These are phyloP conservation scores for Vanacampus margaritifer DNA, from an alignment of 2,113 vertebrate genomes.

Conservation along the genomic window DNA sequence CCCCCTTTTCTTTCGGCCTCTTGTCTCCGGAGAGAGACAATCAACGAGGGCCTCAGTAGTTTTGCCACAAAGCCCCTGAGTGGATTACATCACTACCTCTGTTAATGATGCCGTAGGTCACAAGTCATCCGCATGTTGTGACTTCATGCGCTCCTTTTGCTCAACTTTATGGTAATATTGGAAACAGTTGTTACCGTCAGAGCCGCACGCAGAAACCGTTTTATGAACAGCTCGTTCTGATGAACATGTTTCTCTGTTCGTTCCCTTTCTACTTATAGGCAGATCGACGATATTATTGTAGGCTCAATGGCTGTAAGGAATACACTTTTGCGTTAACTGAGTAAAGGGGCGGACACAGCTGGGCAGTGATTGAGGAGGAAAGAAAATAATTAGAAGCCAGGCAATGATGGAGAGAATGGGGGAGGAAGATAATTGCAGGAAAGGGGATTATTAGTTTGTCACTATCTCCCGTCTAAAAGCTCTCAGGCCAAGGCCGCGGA, in stretches of 20 bases:
- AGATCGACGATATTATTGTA: conserved; percentile 7
- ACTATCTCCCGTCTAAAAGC: conserved; percentile 62
- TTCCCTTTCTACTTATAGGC: conserved; percentile 11
- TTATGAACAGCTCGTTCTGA: conserved; percentile 2
- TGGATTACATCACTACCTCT: conserved; percentile 63
- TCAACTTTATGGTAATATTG: conserved; percentile 39
- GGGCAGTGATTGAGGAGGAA: conserved; percentile 41
- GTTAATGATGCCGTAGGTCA: conserved; percentile 51
- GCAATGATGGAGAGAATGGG: conserved; percentile 29
- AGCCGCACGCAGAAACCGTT: conserved; percentile 24
- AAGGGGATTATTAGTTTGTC: conserved; percentile 71
- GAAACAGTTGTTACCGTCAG: conserved; percentile 45
- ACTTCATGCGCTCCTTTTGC: conserved; percentile 41
- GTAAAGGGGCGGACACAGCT: conserved; percentile 32
- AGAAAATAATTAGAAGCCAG: conserved; percentile 35
- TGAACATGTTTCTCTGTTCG: conserved; percentile 1
- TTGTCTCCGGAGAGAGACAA: conserved; percentile 43
- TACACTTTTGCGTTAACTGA: conserved; percentile 33
- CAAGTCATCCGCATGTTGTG: conserved; percentile 39
- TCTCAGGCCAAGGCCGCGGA: conserved; percentile 63
- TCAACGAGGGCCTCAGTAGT: conserved; percentile 56
- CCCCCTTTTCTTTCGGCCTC: conserved; percentile 14
- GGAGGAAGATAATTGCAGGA: conserved; percentile 67
- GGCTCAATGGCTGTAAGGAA: conserved; percentile 7
- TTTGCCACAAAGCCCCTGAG: conserved; percentile 51